Conservation (phyloP, 2,797 vertebrate species). For the Astyanax mexicanus region DNA sequence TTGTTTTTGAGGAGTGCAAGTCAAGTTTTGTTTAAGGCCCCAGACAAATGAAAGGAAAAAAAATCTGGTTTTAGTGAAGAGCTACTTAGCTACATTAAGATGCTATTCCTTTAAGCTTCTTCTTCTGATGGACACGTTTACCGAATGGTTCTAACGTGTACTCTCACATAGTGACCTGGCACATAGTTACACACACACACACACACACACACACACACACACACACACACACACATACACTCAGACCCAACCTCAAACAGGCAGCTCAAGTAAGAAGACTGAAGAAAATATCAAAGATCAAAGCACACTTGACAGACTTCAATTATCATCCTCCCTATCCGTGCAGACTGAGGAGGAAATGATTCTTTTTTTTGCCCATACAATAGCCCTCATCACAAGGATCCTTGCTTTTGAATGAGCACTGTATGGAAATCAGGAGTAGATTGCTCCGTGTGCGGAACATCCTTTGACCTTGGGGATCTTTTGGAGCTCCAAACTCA, state of each 20-base stretch:
- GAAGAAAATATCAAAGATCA: slow-evolving; percentile 63
- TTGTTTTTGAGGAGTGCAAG: too few species aligned
- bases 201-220: slow-evolving; percentile 12
- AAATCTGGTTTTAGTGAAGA: neutral
- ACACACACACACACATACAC: slow-evolving; percentile 30
- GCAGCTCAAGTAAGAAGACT: slow-evolving; percentile 50
- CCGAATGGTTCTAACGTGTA: neutral
- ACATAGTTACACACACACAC: slow-evolving; percentile 6
- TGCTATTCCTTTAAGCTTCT: neutral
- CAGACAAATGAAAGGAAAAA: too few species aligned
- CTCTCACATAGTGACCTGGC: neutral
- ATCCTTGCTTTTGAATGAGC: slow-evolving; percentile 52
- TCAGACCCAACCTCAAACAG: slow-evolving; percentile 40
- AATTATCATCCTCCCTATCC: slow-evolving; percentile 60
- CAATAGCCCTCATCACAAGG: slow-evolving; percentile 64
- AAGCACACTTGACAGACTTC: slow-evolving; percentile 64
- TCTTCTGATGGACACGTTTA: neutral
- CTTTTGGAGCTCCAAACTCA: slow-evolving; percentile 54
- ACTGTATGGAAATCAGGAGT: slow-evolving; percentile 53
- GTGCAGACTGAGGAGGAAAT: slow-evolving; percentile 54
- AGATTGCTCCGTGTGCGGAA: slow-evolving; percentile 53
- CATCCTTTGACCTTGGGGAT: slow-evolving; percentile 65
- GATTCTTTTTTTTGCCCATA: slow-evolving; percentile 57
- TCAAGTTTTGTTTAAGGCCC: too few species aligned
- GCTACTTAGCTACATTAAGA: neutral